These are phyloP conservation scores for Ips nitidus DNA, from an alignment of 1,140 invertebrate species.

Conservation along the genomic window DNA sequence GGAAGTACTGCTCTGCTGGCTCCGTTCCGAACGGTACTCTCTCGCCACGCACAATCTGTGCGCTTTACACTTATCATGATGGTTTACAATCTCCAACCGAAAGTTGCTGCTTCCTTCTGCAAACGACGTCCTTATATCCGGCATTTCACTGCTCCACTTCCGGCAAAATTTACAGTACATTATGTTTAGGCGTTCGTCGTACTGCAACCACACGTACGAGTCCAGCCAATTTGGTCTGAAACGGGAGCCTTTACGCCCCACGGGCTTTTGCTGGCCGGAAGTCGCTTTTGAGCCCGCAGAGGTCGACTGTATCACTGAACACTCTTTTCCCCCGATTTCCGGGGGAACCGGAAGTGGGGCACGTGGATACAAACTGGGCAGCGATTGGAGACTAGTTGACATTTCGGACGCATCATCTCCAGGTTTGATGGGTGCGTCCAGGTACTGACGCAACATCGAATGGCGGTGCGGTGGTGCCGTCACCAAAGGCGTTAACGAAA, in stretches of 20 bases:
- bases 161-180: conserved; percentile 74
- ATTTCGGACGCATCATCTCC: conserved; percentile 15
- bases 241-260: conserved; percentile 60
- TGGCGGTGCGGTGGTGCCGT: conserved; percentile 30
- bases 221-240: conserved; percentile 67
- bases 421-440: conserved; percentile 24
- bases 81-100: conserved; percentile 72
- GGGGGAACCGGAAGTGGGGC: conserved; percentile 40
- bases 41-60: conserved; percentile 64
- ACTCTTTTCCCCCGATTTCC: conserved; percentile 47
- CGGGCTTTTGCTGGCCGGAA: conserved; percentile 11
- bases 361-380: conserved; percentile 39
- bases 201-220: conserved; percentile 68
- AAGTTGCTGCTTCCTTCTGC: conserved; percentile 74
- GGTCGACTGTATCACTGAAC: conserved; percentile 54
- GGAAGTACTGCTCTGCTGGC: neutral
- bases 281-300: conserved; percentile 12
- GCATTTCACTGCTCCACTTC: conserved; percentile 68
- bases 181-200: conserved; percentile 64
- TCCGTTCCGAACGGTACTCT: conserved; percentile 47
- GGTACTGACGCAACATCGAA: conserved; percentile 36
- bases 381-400: conserved; percentile 24
- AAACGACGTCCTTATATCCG: conserved; percentile 71
- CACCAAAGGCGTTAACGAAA: conserved; percentile 23
- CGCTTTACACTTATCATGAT: conserved; percentile 76